These are phyloP conservation scores for Octonoba sinensis DNA, from an alignment of 2,888 invertebrate species.

Conservation along the genomic window DNA sequence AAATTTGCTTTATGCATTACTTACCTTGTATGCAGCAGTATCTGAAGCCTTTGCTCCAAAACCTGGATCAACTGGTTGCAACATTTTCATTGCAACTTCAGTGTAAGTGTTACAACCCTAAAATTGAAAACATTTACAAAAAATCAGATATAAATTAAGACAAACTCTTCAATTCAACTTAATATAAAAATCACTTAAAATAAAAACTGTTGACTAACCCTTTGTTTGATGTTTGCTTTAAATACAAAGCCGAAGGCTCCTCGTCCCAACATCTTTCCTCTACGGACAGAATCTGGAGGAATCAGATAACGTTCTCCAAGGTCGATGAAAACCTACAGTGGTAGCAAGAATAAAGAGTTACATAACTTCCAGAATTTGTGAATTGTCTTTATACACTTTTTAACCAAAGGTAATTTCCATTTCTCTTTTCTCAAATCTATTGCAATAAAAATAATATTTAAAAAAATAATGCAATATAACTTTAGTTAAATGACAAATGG, in stretches of 20 bases:
- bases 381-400: too few relatives aligned
- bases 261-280: conserved; percentile 82
- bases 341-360: not conserved
- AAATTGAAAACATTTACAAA: conserved; percentile 3
- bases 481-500: too few relatives aligned
- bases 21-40: conserved; percentile 75
- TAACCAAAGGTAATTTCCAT: too few relatives aligned
- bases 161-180: not conserved
- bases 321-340: conserved; percentile 83
- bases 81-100: conserved; percentile 93
- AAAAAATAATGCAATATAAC: not conserved
- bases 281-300: conserved; percentile 83
- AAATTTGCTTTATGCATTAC: not conserved
- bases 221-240: conserved; percentile 77
- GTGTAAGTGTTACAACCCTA: conserved; percentile 71
- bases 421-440: too few relatives aligned
- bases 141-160: not conserved
- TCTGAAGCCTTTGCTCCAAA: conserved; percentile 79
- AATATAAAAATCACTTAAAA: too few relatives aligned
- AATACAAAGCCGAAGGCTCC: conserved; percentile 99
- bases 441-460: not conserved
- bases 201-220: conserved; percentile 52
- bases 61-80: conserved; percentile 93
- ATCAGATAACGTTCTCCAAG: conserved; percentile 85
- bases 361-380: too few relatives aligned